Percentiles rank a stretch among this genome's conserved stretches.
Conservation (phyloP, 2,888 invertebrate genomes). For the Cephus sareptanus region DNA sequence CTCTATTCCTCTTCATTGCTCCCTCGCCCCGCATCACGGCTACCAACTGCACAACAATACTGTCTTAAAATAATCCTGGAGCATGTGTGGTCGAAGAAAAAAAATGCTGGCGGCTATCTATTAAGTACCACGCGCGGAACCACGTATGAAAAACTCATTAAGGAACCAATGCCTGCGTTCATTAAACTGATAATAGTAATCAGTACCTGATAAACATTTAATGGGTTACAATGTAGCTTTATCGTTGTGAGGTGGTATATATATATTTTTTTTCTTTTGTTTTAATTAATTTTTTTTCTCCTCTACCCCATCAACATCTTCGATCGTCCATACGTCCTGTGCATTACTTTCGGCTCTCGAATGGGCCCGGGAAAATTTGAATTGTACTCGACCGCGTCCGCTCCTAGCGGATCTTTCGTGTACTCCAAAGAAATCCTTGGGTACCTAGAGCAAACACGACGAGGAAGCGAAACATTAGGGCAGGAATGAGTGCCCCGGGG, state of each 20-base stretch:
- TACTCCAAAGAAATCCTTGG: background rate
- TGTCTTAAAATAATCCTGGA: background rate
- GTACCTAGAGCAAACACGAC: conserved; percentile 29
- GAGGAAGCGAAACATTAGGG: conserved; percentile 38
- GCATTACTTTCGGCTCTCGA: background rate
- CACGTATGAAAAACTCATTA: background rate
- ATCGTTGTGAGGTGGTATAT: background rate
- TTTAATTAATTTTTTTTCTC: background rate
- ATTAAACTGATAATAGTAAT: background rate
- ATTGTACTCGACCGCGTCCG: background rate
- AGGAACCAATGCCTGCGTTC: background rate
- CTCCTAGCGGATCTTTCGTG: background rate
- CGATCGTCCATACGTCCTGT: background rate
- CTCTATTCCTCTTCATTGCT: background rate
- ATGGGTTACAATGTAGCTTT: background rate
- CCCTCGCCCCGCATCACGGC: background rate
- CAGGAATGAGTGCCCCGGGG: conserved; percentile 44
- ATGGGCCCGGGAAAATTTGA: background rate
- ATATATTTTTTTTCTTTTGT: background rate
- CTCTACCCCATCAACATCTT: background rate
- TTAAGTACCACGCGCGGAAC: background rate
- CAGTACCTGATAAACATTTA: background rate
- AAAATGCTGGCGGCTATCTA: background rate
- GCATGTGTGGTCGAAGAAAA: background rate
- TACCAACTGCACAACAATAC: background rate